Evolutionary conservation across 2,797 vertebrate genomes (phyloP).

Genomic region (Craterocephalus amniculus): DNA sequence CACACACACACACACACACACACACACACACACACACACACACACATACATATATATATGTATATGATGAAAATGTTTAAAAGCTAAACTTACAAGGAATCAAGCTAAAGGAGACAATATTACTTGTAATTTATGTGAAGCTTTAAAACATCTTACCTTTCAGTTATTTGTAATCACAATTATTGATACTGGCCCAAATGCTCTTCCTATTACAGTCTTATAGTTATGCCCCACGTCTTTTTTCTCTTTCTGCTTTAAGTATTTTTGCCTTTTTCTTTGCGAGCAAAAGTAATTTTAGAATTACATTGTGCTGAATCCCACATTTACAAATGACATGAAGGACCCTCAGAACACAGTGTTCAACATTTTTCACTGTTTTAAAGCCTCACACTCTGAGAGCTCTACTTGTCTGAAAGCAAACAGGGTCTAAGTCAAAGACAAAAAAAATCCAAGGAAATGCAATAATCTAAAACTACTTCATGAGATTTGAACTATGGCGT

Average conservation of each 20-base stretch:
- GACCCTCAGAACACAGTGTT: not conserved
- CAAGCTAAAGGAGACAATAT: too few species aligned
- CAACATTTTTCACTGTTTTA: not conserved
- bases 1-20: too few species aligned
- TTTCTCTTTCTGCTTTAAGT: not conserved
- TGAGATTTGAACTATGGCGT: constrained; percentile 16
- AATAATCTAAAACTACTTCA: not conserved
- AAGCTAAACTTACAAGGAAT: too few species aligned
- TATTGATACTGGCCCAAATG: not conserved
- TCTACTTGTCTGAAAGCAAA: not conserved
- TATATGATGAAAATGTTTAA: too few species aligned
- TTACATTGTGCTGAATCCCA: not conserved
- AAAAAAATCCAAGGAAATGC: constrained; percentile 1
- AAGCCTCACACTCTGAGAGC: not conserved
- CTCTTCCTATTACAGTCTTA: not conserved
- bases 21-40: too few species aligned
- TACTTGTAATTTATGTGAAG: too few species aligned
- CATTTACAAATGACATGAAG: not conserved
- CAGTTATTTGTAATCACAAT: too few species aligned
- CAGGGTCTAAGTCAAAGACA: not conserved
- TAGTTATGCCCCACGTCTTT: not conserved
- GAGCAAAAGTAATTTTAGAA: not conserved
- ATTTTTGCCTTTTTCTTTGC: not conserved
- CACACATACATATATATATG: too few species aligned
- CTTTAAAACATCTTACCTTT: too few species aligned